A percentile compares a stretch with the other conserved stretches of the same genome.
Conservation (phyloP, 2,888 invertebrate genomes). For the Morpho deidamia region DNA sequence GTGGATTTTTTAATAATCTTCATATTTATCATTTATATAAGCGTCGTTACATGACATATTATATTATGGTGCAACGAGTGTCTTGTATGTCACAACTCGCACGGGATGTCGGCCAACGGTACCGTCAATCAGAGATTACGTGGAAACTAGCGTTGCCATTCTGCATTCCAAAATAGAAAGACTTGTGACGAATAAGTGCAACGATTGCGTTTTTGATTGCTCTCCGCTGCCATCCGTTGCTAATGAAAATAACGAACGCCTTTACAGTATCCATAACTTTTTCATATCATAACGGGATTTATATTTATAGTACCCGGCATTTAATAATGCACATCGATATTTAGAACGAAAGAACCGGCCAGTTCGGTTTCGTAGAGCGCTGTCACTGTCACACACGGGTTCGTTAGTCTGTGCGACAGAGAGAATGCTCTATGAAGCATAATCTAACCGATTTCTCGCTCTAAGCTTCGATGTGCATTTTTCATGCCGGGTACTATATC, state of each 20-base stretch:
- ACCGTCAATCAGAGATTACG: conserved; percentile 55
- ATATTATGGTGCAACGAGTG: neutral
- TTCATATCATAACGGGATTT: conserved; percentile 17
- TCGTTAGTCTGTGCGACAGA: too few species aligned
- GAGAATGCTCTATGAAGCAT: too few species aligned
- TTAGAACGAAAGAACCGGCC: too few species aligned
- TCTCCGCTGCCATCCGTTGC: conserved; percentile 2
- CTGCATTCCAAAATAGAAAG: conserved; percentile 39
- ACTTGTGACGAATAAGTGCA: conserved; percentile 33
- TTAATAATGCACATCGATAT: too few species aligned
- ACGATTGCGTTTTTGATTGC: conserved; percentile 23
- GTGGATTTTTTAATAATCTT: too few species aligned
- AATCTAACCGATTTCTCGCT: too few species aligned
- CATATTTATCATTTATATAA: too few species aligned
- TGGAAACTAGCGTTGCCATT: conserved; percentile 49
- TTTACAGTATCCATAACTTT: conserved; percentile 11
- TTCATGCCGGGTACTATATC: too few species aligned
- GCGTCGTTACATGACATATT: too few species aligned
- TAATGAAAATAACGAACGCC: conserved; percentile 22
- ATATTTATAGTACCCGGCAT: conserved; percentile 5
- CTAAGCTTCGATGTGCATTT: too few species aligned
- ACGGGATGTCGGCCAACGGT: conserved; percentile 43
- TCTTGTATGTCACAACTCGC: conserved; percentile 13
- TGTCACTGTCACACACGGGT: too few species aligned
- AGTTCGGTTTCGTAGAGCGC: too few species aligned